Base-by-base conservation (phyloP, 2,113 vertebrate species). In the Protobothrops mucrosquamatus region DNA sequence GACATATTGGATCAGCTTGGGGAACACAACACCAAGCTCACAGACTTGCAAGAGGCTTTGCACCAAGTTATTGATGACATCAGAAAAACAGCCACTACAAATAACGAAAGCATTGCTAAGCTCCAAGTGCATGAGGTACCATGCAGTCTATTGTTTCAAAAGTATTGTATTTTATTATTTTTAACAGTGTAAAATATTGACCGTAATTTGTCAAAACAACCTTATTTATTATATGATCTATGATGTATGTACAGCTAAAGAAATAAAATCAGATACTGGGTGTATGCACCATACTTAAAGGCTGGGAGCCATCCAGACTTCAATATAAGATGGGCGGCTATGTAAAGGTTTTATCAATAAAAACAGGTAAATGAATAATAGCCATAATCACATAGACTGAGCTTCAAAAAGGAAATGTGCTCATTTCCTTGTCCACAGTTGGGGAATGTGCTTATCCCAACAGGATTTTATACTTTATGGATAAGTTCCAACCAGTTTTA, bases 121-220 rank as follows among this genome's bases (percentile, higher is more conserved):
- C 97, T 98, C 87, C 98, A 98, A 92, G 97, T 96, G 85, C 97
- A 92, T 24, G 96, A 99, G 99, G 99, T 99, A 97, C n/a, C 20
- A 23, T 56, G 23, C 86, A 91, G n/a, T 26, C 0, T 56, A 39
- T 88, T 46, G 22, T 55, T 39, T 81, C 52, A 64, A 8, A 64
- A 26, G 20, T 64, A 6, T 29, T 89, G 26, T 46, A 34, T 69
- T 26, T 89, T 51, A 51, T 26, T 11, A 10, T 15, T 61, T 59
- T 43, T 89, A 24, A 59, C 14, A 43, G 39, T 64, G 59, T 64
- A 64, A 51, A 26, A 24, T 48, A 48, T 64, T 90, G 46, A 22
- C 7, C 20, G 7, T 64, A 64, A 61, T n/a, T 39, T 46, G 14
- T 43, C 34, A 23, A 61, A 39, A 29, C 12, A 43, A 89, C 0